phyloP scores from a whole-genome alignment of 2,888 invertebrate species.

The Silvanus unidentatus region DNA sequence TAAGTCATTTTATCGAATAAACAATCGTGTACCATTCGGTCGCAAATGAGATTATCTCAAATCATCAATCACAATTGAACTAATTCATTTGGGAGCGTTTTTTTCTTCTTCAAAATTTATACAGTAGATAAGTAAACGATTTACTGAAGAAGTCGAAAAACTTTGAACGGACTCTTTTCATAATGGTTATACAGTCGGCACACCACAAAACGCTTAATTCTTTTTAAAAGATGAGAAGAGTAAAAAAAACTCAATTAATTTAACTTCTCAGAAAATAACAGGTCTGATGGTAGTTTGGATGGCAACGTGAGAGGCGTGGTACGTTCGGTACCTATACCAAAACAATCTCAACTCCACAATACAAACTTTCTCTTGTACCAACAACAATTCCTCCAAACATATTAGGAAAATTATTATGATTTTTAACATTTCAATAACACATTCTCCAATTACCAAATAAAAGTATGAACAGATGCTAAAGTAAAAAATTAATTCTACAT shows the following conservation, averaged over 20 bases:
- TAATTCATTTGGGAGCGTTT: too few relatives aligned
- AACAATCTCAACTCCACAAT: conserved; percentile 20
- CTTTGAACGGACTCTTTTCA: conserved; percentile 31
- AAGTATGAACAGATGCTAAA: background rate
- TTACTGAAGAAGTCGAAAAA: conserved; percentile 42
- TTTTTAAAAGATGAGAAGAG: conserved; percentile 3
- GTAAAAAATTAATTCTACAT: too few relatives aligned
- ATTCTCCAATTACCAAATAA: too few relatives aligned
- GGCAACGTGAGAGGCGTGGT: conserved; percentile 31
- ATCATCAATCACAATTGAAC: conserved; percentile 12
- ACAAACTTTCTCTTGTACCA: conserved; percentile 21
- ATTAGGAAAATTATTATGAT: background rate
- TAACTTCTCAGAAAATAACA: conserved; percentile 45
- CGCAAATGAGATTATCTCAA: conserved; percentile 17
- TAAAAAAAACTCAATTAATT: conserved; percentile 42
- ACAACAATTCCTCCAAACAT: background rate
- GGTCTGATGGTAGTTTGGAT: conserved; percentile 33
- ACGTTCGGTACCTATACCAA: conserved; percentile 8
- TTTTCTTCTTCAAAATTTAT: too few relatives aligned
- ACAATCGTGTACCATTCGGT: conserved; percentile 12
- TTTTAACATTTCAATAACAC: too few relatives aligned
- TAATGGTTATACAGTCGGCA: too few relatives aligned
- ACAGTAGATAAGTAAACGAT: conserved; percentile 36
- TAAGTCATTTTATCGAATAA: conserved; percentile 13
- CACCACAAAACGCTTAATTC: conserved; percentile 25